Conservation (phyloP, 2,113 vertebrate genomes). For the Morone saxatilis region DNA sequence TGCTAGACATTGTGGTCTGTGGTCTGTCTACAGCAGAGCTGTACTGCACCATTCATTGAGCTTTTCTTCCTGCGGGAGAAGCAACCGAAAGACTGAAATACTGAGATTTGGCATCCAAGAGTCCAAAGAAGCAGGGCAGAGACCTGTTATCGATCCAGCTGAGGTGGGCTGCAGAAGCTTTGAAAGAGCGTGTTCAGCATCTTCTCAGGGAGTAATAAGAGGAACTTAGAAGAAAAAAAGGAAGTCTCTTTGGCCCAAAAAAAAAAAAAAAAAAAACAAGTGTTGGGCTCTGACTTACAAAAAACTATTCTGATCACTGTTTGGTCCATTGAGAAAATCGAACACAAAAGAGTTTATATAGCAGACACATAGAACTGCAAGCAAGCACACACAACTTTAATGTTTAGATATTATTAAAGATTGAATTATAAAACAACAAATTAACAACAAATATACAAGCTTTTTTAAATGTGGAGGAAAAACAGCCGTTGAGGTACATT, state of each 20-base stretch:
- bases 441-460: not conserved
- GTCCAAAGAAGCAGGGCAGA: constrained; percentile 17
- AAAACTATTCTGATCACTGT: not conserved
- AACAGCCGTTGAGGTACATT: not conserved
- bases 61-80: constrained; percentile 9
- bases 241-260: not conserved
- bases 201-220: constrained; percentile 23
- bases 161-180: constrained; percentile 14
- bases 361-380: not conserved
- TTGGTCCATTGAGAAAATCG: not conserved
- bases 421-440: not conserved
- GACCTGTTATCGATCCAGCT: constrained; percentile 49
- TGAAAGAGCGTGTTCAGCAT: constrained; percentile 19
- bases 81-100: constrained; percentile 18
- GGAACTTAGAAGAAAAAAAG: not conserved
- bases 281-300: not conserved
- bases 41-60: constrained; percentile 30
- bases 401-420: not conserved
- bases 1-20: constrained; percentile 16
- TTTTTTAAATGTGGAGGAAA: not conserved
- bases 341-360: not conserved
- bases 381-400: not conserved
- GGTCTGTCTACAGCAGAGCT: constrained; percentile 14
- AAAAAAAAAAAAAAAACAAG: constrained; percentile 11
- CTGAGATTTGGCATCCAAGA: constrained; percentile 15